These are phyloP conservation scores for Camponotus vicinus DNA, from an alignment of 1,140 invertebrate genomes.

Conservation along the genomic window DNA sequence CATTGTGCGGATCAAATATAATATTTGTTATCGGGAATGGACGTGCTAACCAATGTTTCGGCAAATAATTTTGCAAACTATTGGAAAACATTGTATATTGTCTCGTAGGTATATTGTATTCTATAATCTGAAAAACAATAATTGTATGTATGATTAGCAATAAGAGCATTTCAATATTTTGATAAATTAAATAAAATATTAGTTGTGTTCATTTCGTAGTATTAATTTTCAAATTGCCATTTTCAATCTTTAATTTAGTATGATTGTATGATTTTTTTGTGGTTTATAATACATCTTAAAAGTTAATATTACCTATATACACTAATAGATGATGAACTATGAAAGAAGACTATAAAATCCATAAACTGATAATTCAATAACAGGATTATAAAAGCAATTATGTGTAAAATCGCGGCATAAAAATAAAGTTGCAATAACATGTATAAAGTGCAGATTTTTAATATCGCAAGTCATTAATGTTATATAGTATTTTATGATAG, in stretches of 20 bases:
- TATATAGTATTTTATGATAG: constrained; percentile 9
- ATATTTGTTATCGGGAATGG: constrained; percentile 87
- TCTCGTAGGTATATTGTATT: constrained; percentile 88
- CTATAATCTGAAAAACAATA: constrained; percentile 87
- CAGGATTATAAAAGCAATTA: constrained; percentile 27
- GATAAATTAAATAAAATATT: not conserved
- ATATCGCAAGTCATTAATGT: not conserved
- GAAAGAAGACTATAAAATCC: not conserved
- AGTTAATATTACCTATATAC: not conserved
- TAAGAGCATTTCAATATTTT: not conserved
- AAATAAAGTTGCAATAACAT: constrained; percentile 4
- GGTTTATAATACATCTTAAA: not conserved
- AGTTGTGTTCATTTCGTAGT: not conserved
- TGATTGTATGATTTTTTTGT: constrained; percentile 9
- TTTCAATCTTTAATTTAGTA: constrained; percentile 13
- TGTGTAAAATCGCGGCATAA: constrained; percentile 1
- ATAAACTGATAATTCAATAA: constrained; percentile 36
- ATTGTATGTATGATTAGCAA: not conserved
- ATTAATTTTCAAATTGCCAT: constrained; percentile 5
- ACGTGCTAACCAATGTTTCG: constrained; percentile 84
- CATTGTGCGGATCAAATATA: constrained; percentile 87
- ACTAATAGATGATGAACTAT: constrained; percentile 7
- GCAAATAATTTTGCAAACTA: constrained; percentile 84
- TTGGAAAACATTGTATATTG: constrained; percentile 87
- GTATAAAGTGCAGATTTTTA: constrained; percentile 16